These are phyloP conservation scores for Corapipo altera DNA, from an alignment of 2,113 vertebrate genomes.

Conservation along the genomic window DNA sequence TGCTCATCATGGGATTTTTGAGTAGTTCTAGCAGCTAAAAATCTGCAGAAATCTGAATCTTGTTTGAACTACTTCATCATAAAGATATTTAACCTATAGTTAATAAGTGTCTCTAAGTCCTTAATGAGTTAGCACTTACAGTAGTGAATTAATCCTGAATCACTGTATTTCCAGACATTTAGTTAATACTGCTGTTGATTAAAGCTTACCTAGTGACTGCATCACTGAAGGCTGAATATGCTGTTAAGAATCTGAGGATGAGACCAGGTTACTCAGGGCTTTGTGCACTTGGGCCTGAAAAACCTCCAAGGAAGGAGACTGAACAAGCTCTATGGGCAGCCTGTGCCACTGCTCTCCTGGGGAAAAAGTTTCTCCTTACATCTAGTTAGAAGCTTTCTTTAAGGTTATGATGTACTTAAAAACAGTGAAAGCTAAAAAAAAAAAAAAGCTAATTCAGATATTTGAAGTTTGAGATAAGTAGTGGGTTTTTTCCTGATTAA, in stretches of 20 bases:
- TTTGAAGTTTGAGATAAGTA: background rate
- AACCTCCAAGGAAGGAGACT: background rate
- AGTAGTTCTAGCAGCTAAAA: background rate
- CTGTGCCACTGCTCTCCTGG: background rate
- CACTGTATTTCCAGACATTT: background rate
- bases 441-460: background rate
- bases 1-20: background rate
- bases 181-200: background rate
- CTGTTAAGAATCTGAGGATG: background rate
- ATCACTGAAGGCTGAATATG: background rate
- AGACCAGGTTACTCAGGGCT: background rate
- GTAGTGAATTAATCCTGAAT: background rate
- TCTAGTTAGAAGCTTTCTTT: background rate
- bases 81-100: background rate
- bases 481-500: background rate
- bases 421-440: background rate
- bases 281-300: background rate
- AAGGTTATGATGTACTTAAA: background rate
- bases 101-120: background rate
- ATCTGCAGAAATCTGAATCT: background rate
- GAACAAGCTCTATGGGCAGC: background rate
- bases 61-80: background rate
- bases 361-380: background rate
- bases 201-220: background rate
- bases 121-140: background rate